Base-by-base conservation (phyloP, 2,797 vertebrate species). In the Hephaestus fuliginosus region DNA sequence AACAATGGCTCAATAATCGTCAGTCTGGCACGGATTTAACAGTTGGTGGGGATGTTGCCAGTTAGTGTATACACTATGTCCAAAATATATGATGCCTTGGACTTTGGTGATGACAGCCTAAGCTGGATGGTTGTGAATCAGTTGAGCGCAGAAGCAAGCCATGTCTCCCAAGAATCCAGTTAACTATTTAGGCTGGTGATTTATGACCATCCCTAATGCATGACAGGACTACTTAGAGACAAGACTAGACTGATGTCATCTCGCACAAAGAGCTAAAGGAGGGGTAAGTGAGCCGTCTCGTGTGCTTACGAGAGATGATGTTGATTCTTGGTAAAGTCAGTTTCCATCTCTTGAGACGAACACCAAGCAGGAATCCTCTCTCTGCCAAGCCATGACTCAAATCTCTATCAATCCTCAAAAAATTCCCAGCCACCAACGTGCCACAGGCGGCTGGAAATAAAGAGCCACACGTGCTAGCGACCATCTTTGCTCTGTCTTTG, bases 191-290 rank as follows among this genome's bases (percentile, higher is more conserved):
- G 80, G 71, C 76, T 33, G 13, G 75, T 87, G 88, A 94, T 91
- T 91, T 93, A 91, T 80, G 79, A 87, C 73, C 81, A 61, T 89
- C 66, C 64, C 80, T 91, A 91, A 92, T 89, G 62, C 62, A 36
- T 83, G 86, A 90, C 89, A 85, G 86, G 58, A 81, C 65, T 68
- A 77, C 84, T 88, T 74, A 74, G 76, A 91, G 65, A 76, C 82
- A 55, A 84, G 82, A 67, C 73, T 41, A 75, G 68, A 84, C 86
- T 91, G 87, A 91, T 88, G 89, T 93, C 83, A 92, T 93, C 83
- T 66, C 78, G 51, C 64, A 70, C 67, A 80, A 66, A 69, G 58
- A 60, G 51, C 79, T 72, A 4, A 36, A 78, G 64, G 76, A 80
- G 61, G 58, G 11, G 41, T 55, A 25, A 41, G 67, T 56, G 56